Evolutionary conservation across 1,140 invertebrate genomes (phyloP), one percentile per base, ranked within the genome.

Genomic region (Ceratina japonica): DNA sequence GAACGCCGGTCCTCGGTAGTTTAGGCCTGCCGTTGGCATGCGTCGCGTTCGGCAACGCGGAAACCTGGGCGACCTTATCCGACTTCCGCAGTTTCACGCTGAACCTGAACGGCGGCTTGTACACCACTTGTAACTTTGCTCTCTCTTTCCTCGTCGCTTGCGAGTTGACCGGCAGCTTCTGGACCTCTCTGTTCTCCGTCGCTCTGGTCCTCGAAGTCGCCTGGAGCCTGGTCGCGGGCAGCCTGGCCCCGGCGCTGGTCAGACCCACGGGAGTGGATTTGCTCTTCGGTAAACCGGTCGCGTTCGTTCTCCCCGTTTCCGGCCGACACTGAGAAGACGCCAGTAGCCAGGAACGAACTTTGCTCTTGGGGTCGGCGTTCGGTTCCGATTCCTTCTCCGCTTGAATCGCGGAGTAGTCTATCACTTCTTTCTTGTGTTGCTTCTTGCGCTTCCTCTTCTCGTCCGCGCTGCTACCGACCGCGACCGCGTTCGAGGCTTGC

Each of bases 51-150:
- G 72, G 64, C 5, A 80, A 31, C 0, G 73, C 74, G 13, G 89
- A 74, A 24, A 86, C 74, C 59, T 91, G 91, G 0, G 87, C 88
- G 4, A 90, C 87, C 44, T 95, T 95, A 12, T 95, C 94, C 8
- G 94, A 92, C 87, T 96, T 96, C 52, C 95, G 95, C 62, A 97
- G 93, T 87, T 96, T 96, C 24, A 97, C 93, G 89, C 95, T 97
- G 89, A 97, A 97, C 83, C 96, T 96, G 89, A 97, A 97, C 1
- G 96, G 96, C 44, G 96, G 96, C 86, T 97, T 97, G 89, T 97
- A 97, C 7, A 97, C 95, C 2, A 97, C 96, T 89, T 97, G 96
- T 13, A 97, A 90, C 66, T 96, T 94, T 0, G 95, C 94, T 74
- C 95, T 94, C 85, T 96, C 94, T 68, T 94, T 94, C 20, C 92